Evolutionary conservation across 1,140 invertebrate genomes (phyloP).

Genomic region (Heterodera schachtii): DNA sequence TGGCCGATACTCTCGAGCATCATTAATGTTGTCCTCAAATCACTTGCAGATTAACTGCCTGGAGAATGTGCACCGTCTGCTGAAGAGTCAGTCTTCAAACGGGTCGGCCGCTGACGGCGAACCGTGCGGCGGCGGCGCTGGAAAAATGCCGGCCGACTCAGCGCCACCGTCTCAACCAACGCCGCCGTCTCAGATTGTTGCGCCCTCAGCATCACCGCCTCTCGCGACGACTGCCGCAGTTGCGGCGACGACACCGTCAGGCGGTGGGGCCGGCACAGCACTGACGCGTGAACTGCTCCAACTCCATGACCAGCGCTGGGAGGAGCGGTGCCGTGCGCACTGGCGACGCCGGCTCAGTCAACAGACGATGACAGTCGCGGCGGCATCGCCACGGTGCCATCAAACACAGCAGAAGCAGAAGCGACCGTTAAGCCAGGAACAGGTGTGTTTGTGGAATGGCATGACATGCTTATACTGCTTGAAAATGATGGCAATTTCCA

Average conservation of each 20-base stretch:
- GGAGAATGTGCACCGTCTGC: slow-evolving; percentile 63
- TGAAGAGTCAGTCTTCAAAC: slow-evolving; percentile 57
- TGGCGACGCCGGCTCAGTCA: slow-evolving; percentile 9
- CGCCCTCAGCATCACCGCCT: too few species aligned
- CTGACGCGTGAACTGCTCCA: slow-evolving; percentile 56
- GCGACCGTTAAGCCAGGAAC: slow-evolving; percentile 4
- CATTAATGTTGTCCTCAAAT: not conserved
- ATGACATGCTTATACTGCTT: too few species aligned
- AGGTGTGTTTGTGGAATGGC: not conserved
- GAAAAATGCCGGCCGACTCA: not conserved
- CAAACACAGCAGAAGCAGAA: not conserved
- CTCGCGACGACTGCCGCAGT: too few species aligned
- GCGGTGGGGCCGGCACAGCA: slow-evolving; percentile 24
- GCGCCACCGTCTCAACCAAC: not conserved
- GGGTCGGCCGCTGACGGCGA: not conserved
- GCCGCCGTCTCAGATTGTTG: not conserved
- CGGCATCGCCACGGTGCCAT: too few species aligned
- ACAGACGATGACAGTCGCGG: not conserved
- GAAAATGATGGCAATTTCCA: too few species aligned
- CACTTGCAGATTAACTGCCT: slow-evolving; percentile 59
- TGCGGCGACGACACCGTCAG: too few species aligned
- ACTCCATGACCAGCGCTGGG: slow-evolving; percentile 55
- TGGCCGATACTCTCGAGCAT: too few species aligned
- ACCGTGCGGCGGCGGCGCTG: not conserved
- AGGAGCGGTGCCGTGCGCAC: slow-evolving; percentile 33